Evolutionary conservation across 2,888 invertebrate species (phyloP).

Genomic region (Troilus luridus): DNA sequence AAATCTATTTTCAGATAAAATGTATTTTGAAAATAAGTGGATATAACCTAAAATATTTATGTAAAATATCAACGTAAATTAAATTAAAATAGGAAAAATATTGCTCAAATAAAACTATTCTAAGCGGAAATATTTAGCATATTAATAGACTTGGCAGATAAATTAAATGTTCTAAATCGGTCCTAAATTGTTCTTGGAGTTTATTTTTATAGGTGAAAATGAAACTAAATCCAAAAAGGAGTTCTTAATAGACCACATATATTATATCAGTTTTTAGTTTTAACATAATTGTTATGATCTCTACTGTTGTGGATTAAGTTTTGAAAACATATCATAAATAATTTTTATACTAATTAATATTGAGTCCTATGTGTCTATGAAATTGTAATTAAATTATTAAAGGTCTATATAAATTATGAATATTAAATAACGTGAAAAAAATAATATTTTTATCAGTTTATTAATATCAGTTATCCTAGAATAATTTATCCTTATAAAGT

Average conservation of each 20-base stretch:
- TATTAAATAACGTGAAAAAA: no score
- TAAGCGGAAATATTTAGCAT: not conserved
- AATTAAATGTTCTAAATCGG: not conserved
- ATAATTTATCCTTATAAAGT: not conserved
- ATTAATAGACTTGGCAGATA: conserved; percentile 11
- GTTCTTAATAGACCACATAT: not conserved
- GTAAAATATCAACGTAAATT: no score
- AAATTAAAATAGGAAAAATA: no score
- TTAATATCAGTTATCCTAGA: not conserved
- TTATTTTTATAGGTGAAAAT: not conserved
- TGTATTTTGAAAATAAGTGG: no score
- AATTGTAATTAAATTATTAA: not conserved
- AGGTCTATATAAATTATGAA: not conserved
- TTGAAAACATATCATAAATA: no score
- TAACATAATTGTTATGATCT: no score
- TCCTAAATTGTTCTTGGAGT: not conserved
- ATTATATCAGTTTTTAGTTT: not conserved
- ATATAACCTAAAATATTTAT: no score
- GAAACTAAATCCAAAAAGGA: not conserved
- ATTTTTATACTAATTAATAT: no score
- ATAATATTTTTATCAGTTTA: not conserved
- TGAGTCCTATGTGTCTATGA: no score
- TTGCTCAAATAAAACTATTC: not conserved
- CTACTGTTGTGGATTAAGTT: no score
- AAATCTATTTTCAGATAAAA: no score